Conservation (phyloP, 2,113 vertebrate species). For the Petromus typicus region DNA sequence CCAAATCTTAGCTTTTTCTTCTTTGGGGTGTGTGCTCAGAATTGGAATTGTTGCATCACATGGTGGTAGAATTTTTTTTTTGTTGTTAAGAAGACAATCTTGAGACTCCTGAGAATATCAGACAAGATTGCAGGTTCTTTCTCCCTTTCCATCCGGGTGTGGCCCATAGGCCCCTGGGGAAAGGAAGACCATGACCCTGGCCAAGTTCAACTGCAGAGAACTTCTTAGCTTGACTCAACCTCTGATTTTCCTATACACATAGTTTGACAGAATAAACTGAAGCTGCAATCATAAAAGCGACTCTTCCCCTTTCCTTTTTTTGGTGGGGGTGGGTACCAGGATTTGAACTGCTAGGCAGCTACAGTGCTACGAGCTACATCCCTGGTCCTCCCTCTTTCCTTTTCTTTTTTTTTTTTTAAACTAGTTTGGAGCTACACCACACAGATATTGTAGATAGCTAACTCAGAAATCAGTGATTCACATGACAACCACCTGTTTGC, state of each 20-base stretch:
- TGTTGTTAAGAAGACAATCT: background rate
- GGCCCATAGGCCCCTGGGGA: no score
- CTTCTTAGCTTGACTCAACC: background rate
- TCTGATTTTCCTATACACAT: background rate
- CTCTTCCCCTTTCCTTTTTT: background rate
- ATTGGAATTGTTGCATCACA: background rate
- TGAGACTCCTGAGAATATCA: background rate
- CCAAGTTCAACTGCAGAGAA: background rate
- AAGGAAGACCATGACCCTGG: background rate
- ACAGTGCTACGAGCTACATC: no score
- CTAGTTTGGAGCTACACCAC: background rate
- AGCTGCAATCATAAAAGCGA: background rate
- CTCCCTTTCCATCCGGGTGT: no score
- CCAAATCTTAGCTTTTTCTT: background rate
- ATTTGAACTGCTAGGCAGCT: no score
- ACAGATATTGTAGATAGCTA: background rate
- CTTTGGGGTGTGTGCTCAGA: background rate
- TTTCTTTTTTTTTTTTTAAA: background rate
- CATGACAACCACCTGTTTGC: background rate
- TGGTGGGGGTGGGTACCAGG: no score
- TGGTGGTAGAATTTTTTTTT: background rate
- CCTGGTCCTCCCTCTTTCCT: no score
- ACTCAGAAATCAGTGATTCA: background rate
- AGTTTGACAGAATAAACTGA: background rate
- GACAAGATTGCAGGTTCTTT: background rate